Base-by-base conservation (phyloP, 1,140 invertebrate species). In the Diabrotica virgifera region DNA sequence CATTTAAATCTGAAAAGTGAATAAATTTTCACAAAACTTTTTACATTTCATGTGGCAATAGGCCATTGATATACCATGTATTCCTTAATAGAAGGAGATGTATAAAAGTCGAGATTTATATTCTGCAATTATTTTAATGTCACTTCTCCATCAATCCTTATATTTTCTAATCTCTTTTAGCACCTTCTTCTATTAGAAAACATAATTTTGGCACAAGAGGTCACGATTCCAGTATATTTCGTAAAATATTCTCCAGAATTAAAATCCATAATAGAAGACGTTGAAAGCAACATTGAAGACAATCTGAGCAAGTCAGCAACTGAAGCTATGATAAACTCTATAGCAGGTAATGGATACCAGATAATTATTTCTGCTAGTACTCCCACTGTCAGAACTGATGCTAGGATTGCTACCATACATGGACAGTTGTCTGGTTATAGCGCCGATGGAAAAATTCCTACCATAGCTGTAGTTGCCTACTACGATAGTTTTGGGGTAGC, bases 321-420 rank as follows among this genome's bases (percentile, higher is more conserved):
- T 46, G 87, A 92, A 78, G 92, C 92, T 11, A 82, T 97, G 74
- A 80, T 96, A 58, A 89, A 90, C 74, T 89, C 92, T 24, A 87
- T 96, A 37, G 91, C 92, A n/a, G 93, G 93, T 6, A 96, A 95
- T 85, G 94, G 95, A 36, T 95, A 94, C 77, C 93, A 96, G 81
- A 85, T 95, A 66, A 89, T 92, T 52, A 85, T 94, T 11, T 83
- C 85, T 70, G 85, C 90, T 57, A 84, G 87, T 52, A 85, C 90
- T 68, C 84, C 89, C 0, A 87, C 86, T 75, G 78, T 86, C 5
- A 89, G 90, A 70, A 80, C 86, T 64, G 93, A 97, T 72, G 86
- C 91, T 59, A 91, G 93, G 78, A 85, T 96, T 40, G 85, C 89
- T 5, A 94, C 91, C 38, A 82, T 94, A 62, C 87, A 97, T 82